A percentile compares a stretch with the other conserved stretches of the same genome.
Conservation (phyloP, 2,797 vertebrate species). For the Hydrophis major region DNA sequence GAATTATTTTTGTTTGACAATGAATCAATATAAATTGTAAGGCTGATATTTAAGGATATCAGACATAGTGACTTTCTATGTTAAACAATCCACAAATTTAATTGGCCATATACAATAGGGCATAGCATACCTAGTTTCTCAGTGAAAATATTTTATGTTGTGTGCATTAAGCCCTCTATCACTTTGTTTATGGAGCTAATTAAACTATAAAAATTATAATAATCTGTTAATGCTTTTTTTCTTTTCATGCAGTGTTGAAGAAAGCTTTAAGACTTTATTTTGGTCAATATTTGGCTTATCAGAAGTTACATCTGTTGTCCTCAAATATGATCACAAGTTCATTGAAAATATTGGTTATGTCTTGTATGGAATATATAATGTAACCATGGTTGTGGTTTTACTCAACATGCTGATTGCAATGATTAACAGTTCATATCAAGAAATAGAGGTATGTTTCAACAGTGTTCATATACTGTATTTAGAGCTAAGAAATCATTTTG, state of each 20-base stretch:
- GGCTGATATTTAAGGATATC: background rate
- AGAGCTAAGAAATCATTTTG: background rate
- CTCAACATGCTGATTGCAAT: conserved; percentile 99
- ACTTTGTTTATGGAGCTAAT: background rate
- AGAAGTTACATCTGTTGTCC: conserved; percentile 95
- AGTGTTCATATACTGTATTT: background rate
- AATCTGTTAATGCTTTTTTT: background rate
- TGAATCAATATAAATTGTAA: background rate
- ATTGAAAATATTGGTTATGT: conserved; percentile 89
- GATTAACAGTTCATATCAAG: conserved; percentile 99
- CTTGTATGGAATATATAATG: conserved; percentile 97
- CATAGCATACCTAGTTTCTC: background rate
- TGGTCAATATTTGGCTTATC: conserved; percentile 95
- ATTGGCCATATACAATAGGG: background rate
- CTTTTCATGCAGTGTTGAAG: conserved; percentile 82
- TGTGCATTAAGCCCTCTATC: background rate
- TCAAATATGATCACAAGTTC: conserved; percentile 91
- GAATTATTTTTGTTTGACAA: background rate
- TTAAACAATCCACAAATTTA: background rate
- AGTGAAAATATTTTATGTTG: background rate
- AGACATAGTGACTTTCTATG: background rate
- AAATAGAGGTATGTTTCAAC: conserved; percentile 86
- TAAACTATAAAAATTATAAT: conserved; percentile 11
- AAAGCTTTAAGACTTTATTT: conserved; percentile 93
- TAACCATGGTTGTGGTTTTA: conserved; percentile 97